Conservation (phyloP, 2,797 vertebrate species). For the Dendrocincla tyrannina region DNA sequence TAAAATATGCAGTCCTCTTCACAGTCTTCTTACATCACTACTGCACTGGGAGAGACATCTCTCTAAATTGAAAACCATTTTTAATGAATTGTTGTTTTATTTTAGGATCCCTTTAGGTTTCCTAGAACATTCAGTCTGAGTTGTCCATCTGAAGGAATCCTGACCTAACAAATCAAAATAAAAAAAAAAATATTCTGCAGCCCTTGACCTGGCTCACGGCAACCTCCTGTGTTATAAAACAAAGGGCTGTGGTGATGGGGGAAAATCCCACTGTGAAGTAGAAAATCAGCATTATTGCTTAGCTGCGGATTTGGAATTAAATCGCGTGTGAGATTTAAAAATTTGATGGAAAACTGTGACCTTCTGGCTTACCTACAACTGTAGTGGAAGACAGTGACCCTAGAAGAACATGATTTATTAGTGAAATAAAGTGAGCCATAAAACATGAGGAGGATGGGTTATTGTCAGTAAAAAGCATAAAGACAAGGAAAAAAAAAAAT, state of each 20-base stretch:
- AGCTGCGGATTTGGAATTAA: neutral
- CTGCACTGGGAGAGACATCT: neutral
- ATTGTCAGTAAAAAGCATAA: constrained; percentile 26
- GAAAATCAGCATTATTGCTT: neutral
- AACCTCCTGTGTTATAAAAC: neutral
- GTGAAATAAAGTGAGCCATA: neutral
- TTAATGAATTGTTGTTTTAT: constrained; percentile 63
- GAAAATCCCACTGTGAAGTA: neutral
- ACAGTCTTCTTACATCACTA: neutral
- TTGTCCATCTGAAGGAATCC: neutral
- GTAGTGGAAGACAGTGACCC: neutral
- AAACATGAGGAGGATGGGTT: constrained; percentile 5
- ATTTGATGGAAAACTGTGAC: constrained; percentile 15
- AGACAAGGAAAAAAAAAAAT: neutral
- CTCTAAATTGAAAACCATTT: constrained; percentile 34
- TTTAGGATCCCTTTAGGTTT: constrained; percentile 42
- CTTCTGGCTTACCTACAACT: neutral
- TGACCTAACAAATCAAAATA: neutral
- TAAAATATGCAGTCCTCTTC: constrained; percentile 35
- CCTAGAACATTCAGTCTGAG: constrained; percentile 1
- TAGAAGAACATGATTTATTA: neutral
- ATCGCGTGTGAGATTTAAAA: neutral
- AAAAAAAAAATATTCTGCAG: neutral
- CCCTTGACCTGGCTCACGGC: neutral
- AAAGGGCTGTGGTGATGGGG: neutral